Conservation (phyloP, 2,888 invertebrate genomes). For the Xanthorhoe spadicearia region DNA sequence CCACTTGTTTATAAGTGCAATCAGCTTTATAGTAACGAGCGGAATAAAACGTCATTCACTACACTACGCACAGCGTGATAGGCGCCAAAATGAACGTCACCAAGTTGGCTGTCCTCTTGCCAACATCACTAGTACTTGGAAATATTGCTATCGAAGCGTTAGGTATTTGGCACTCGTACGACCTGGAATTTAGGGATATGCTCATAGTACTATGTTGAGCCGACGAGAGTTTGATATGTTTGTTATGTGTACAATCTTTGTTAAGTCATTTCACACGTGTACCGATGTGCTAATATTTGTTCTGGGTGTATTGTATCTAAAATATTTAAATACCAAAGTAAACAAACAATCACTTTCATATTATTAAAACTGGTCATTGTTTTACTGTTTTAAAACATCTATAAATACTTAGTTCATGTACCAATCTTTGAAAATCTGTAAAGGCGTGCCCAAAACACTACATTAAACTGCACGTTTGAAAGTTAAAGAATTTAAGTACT, state of each 20-base stretch:
- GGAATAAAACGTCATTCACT: slow-evolving; percentile 1
- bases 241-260: background rate
- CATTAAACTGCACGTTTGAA: too few species aligned
- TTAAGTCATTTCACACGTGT: background rate
- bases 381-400: too few species aligned
- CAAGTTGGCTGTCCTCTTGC: slow-evolving; percentile 19
- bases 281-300: background rate
- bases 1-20: too few species aligned
- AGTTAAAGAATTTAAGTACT: background rate
- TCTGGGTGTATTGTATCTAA: too few species aligned
- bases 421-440: too few species aligned
- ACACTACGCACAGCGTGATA: slow-evolving; percentile 5
- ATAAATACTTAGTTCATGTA: too few species aligned
- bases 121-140: slow-evolving; percentile 21
- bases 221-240: background rate
- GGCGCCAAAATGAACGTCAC: slow-evolving; percentile 18
- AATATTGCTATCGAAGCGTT: slow-evolving; percentile 10
- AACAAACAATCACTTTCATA: too few species aligned
- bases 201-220: background rate
- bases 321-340: too few species aligned
- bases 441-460: too few species aligned
- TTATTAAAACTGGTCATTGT: too few species aligned
- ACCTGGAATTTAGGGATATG: slow-evolving; percentile 15
- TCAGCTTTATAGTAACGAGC: slow-evolving; percentile 3
- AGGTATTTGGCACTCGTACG: slow-evolving; percentile 21